Evolutionary conservation across 2,888 invertebrate genomes (phyloP), one percentile per base, ranked within the genome.

Genomic region (Conus canariensis): DNA sequence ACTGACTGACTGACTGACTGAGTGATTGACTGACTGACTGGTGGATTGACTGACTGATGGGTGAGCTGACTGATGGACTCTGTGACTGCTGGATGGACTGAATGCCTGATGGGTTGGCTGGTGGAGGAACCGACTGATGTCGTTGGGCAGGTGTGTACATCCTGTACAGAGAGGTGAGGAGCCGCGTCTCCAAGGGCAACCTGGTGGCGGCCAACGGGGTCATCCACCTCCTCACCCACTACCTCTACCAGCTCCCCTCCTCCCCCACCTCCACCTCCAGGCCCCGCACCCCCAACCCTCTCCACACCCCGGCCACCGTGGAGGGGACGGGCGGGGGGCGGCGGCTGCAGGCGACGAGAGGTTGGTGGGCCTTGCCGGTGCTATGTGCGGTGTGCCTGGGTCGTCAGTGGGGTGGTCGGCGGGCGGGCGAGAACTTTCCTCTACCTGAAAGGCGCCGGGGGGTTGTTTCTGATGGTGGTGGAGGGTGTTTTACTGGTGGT

Each of bases 191-290:
- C 12, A 92, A 92, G 70, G 90, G 92, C n/a, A 94, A 95, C 90
- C 93, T 94, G 85, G 91, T 94, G 25, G 93, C 94, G 19, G 93
- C 93, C 45, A 95, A 95, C 91, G 95, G 95, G 22, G 93, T 95
- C n/a, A 94, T 95, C 58, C 95, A 95, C 89, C 92, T 95, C 16
- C 90, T 95, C 19, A 94, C 94, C 89, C 92, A 93, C 56, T 92
- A 94, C 74, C 91, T 95, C 85, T 92, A 94, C 80, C 92, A 91
- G 22, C 92, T 93, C 16, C 93, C 93, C 16, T 91, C 92, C 83
- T 91, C 92, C 86, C 91, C 92, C n/a, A 92, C 93, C 19, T 86
- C 90, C 14, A 83, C 90, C 30, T 56, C 88, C 12, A 85, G 89
- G n/a, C 70, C 90, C 56, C 64, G 77, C 45, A 86, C 89, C 45